These are phyloP conservation scores for Erebia aethiops DNA, from an alignment of 2,888 invertebrate genomes.

Conservation along the genomic window DNA sequence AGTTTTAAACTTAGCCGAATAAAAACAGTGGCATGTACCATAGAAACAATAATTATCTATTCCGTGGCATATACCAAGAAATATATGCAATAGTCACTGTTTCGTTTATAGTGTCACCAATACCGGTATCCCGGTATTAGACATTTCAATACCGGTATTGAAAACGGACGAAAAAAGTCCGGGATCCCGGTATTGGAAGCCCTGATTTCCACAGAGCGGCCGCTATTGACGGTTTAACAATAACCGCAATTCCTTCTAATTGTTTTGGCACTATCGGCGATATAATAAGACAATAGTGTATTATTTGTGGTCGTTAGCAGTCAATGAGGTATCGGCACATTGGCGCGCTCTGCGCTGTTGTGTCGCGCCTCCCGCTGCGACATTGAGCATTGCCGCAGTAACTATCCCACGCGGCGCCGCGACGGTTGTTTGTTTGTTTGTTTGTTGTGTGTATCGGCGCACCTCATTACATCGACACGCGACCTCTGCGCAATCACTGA, in stretches of 20 bases:
- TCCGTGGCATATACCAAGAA: too few species aligned
- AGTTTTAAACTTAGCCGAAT: too few species aligned
- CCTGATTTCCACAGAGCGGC: not conserved
- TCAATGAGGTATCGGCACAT: not conserved
- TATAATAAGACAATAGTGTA: not conserved
- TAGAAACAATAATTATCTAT: too few species aligned
- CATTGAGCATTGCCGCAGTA: not conserved
- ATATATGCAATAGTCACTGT: too few species aligned
- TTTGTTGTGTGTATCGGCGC: constrained; percentile 43
- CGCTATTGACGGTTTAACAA: not conserved
- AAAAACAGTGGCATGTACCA: too few species aligned
- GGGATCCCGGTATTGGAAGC: too few species aligned
- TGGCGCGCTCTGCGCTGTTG: not conserved
- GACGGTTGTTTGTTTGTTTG: constrained; percentile 47
- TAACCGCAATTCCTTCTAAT: not conserved
- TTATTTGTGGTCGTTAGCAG: not conserved
- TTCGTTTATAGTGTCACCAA: too few species aligned
- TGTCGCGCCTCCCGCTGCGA: not conserved
- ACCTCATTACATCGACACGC: constrained; percentile 66
- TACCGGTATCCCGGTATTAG: too few species aligned
- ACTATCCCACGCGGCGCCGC: too few species aligned
- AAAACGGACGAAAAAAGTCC: too few species aligned
- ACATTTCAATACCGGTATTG: too few species aligned
- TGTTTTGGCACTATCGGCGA: constrained; percentile 2
- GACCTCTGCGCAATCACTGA: constrained; percentile 50